Evolutionary conservation across 1,140 invertebrate genomes (phyloP), one percentile per base, ranked within the genome.

Genomic region (Aleiodes sp.): DNA sequence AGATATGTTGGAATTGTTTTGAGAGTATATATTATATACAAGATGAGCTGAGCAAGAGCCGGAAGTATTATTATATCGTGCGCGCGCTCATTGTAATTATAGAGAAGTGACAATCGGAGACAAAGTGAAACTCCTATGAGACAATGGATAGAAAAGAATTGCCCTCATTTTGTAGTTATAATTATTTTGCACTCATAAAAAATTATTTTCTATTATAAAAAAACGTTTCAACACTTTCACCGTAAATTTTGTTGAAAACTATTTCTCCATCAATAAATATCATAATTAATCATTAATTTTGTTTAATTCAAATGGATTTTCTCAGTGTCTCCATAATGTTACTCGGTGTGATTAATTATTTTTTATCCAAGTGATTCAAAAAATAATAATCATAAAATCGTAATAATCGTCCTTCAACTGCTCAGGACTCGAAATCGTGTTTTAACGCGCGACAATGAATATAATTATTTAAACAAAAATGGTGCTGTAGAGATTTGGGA

Each of bases 391-490:
- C 21, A 37, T 62, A 26, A 9, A 37, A n/a, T n/a, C n/a, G n/a
- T n/a, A n/a, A n/a, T n/a, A n/a, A n/a, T 16, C 37, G 33, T 39
- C 21, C 37, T 37, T 62, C 21, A 14, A 62, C 21, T 31, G 60
- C 14, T 41, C 2, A 62, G 9, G 33, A 62, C 60, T 8, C 21
- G 60, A n/a, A 37, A 43, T 62, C 21, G 37, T 60, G 14, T 62
- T 62, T 62, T 41, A 39, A 62, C 60, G 60, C 60, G 60, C 33
- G 60, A 39, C 33, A 62, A 39, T 62, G n/a, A 24, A 57, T 6
- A n/a, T 10, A 9, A 31, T 31, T 33, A 60, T 60, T 33, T 4
- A 60, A 16, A 60, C 12, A 31, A 60, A 31, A 4, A 37, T 62
- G 33, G 60, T 62, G 60, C 33, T 62, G 33, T 35, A 62, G 9